These are phyloP conservation scores for Ptyas mucosa DNA, from an alignment of 2,113 vertebrate species.

Conservation along the genomic window DNA sequence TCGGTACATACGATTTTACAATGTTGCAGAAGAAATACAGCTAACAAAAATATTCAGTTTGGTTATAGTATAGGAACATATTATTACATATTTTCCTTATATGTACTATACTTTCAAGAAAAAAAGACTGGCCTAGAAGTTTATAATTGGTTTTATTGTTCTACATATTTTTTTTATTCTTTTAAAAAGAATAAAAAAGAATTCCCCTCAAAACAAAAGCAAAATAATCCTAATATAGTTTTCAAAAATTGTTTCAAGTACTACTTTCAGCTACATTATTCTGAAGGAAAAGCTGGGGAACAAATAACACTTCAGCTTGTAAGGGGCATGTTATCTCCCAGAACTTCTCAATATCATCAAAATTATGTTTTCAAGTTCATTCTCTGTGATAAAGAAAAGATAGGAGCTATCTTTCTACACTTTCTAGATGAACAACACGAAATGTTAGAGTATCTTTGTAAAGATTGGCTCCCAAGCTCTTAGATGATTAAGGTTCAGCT, in stretches of 20 bases:
- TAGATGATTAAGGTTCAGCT: not conserved
- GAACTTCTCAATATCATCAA: not conserved
- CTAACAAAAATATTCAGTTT: not conserved
- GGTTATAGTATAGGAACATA: not conserved
- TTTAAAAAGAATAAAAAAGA: not conserved
- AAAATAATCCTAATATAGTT: not conserved
- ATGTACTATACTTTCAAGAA: not conserved
- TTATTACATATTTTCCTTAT: not conserved
- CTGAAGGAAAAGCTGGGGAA: not conserved
- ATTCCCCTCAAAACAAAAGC: not conserved
- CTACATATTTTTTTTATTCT: not conserved
- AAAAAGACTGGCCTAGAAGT: not conserved
- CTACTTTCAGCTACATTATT: not conserved
- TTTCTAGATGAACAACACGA: not conserved
- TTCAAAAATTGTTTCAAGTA: not conserved
- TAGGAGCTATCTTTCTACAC: not conserved
- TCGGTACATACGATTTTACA: not conserved
- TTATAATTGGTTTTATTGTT: not conserved
- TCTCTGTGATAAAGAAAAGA: not conserved
- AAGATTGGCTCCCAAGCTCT: not conserved
- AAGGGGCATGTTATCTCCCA: not conserved
- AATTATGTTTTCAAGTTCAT: not conserved
- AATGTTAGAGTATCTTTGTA: not conserved
- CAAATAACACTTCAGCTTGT: not conserved
- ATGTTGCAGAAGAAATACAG: not conserved